Base-by-base conservation (phyloP, 2,113 vertebrate species). In the Aphelocoma coerulescens region DNA sequence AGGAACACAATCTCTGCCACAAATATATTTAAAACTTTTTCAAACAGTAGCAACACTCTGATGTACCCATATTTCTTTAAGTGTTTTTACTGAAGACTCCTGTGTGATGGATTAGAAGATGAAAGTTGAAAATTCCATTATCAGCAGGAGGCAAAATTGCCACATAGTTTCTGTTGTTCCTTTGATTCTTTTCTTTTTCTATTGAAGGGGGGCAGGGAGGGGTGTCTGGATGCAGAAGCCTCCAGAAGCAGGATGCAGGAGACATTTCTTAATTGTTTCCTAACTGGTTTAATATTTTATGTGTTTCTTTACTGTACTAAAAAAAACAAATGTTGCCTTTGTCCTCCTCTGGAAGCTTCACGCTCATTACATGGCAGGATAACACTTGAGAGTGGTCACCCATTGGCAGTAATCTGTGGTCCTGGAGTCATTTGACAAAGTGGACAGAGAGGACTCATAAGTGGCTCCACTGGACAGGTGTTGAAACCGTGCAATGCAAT, bases 191-290 rank as follows among this genome's bases (percentile, higher is more conserved):
- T 62, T 35, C 15, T 28, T 49, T 73, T 35, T 51, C 5, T 18
- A 8, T 26, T 74, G 5, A 9, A 28, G 12, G 0, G 4, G 2
- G 1, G 10, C 1, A 19, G 12, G 3, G 7, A 33, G 16, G 26
- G 6, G 2, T 59, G 12, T 52, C 18, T 52, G 33, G 21, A 17
- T 3, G 13, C n/a, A 49, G 22, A 44, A 69, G 12, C 9, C 7
- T 52, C 27, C 27, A 17, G 51, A 22, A 79, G 32, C 26, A 2
- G 4, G 1, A 7, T 65, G 5, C 6, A 57, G 37, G 19, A 39
- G 16, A 44, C 3, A 52, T 88, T 85, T 57, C 33, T 76, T 61
- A 3, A 0, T 44, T 82, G 17, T 43, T 76, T 77, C 21, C 11
- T 58, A 49, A 49, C 13, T 49, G 48, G 48, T 49, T 49, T 82